These are phyloP conservation scores for Sarcoramphus papa DNA, from an alignment of 2,797 vertebrate species.

Conservation along the genomic window DNA sequence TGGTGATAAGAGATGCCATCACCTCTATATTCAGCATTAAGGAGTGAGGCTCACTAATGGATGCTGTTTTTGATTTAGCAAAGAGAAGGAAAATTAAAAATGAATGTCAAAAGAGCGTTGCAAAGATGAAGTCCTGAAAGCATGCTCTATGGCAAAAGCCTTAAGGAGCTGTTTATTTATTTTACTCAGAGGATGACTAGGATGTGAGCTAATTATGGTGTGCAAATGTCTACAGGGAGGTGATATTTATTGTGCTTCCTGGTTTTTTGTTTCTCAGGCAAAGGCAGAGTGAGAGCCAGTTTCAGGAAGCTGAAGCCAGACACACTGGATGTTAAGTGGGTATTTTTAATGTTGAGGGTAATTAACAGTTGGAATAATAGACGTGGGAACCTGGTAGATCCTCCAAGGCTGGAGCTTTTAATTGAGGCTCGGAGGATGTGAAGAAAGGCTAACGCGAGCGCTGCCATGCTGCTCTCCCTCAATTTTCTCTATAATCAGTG, in stretches of 20 bases:
- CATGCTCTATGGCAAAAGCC: neutral
- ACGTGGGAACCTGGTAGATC: neutral
- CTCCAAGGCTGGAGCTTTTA: slow-evolving; percentile 3
- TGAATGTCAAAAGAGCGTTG: neutral
- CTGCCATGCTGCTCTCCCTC: neutral
- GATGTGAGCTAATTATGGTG: neutral
- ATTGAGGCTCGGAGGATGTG: neutral
- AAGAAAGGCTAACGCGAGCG: neutral
- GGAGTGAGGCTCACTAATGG: neutral
- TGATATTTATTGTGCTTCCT: neutral
- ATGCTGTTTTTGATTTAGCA: neutral
- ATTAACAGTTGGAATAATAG: slow-evolving; percentile 27
- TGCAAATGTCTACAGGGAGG: neutral
- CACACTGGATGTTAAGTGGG: neutral
- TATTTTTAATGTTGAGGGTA: neutral
- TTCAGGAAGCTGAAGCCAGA: neutral
- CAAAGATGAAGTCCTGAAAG: neutral
- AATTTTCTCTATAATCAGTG: neutral
- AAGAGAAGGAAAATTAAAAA: neutral
- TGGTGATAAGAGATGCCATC: neutral
- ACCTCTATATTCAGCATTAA: neutral
- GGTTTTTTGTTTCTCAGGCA: neutral
- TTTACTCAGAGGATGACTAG: neutral
- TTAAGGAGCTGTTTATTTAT: neutral
- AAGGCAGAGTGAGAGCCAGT: neutral